phyloP scores from a whole-genome alignment of 2,113 vertebrate genomes.

The Nothoprocta perdicaria region DNA sequence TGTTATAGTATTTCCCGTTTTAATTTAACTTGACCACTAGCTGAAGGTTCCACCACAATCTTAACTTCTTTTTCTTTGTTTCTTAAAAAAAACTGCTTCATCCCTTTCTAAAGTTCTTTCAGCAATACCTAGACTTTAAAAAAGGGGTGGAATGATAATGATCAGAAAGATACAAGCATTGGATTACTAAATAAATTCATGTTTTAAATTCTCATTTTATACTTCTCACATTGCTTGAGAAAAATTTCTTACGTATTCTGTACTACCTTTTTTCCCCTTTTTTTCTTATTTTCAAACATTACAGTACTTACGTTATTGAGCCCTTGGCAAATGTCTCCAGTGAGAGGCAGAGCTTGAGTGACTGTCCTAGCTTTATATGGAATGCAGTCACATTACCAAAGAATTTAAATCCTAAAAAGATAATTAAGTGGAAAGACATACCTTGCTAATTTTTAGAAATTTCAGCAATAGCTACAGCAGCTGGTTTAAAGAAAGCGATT shows the following conservation, averaged over 20 bases:
- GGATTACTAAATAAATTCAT: neutral
- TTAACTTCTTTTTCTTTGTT: neutral
- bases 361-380: neutral
- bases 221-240: neutral
- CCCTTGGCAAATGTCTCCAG: neutral
- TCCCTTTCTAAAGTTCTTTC: neutral
- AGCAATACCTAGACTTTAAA: neutral
- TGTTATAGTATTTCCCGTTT: neutral
- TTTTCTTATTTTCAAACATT: neutral
- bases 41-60: neutral
- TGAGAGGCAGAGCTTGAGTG: neutral
- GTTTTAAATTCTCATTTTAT: neutral
- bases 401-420: neutral
- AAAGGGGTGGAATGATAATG: neutral
- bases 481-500: neutral
- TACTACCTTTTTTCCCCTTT: neutral
- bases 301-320: neutral
- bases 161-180: neutral
- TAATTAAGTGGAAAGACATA: neutral
- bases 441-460: neutral
- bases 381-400: neutral
- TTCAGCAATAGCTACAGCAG: neutral
- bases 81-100: neutral
- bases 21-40: neutral
- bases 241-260: neutral